Evolutionary conservation across 1,140 invertebrate species (phyloP).

Genomic region (Parapsyche elsis): DNA sequence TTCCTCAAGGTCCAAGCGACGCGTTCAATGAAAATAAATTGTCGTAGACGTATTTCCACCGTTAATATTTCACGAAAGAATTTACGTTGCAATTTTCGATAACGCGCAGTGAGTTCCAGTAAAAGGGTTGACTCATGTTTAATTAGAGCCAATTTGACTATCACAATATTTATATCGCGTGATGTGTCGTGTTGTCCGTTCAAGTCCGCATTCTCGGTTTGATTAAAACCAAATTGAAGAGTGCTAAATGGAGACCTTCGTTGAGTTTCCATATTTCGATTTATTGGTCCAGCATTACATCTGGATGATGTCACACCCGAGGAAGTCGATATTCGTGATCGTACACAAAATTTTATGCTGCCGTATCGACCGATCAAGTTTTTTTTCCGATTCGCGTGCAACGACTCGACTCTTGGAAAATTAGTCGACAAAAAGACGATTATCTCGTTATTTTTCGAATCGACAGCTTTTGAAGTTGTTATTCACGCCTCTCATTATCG

Average conservation of each 20-base stretch:
- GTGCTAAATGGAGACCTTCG: slow-evolving; percentile 2
- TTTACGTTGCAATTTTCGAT: not conserved
- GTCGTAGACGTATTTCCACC: not conserved
- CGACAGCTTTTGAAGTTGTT: no score
- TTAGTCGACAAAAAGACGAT: not conserved
- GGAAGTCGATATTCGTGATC: slow-evolving; percentile 15
- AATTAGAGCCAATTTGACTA: no score
- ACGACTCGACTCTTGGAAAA: not conserved
- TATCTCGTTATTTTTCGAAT: not conserved
- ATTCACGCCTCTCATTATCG: no score
- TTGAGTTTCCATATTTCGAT: slow-evolving; percentile 2
- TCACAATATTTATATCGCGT: no score
- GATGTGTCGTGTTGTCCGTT: not conserved
- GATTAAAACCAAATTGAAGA: slow-evolving; percentile 1
- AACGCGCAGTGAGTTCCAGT: not conserved
- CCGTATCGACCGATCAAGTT: slow-evolving; percentile 7
- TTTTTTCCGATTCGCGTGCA: slow-evolving; percentile 18
- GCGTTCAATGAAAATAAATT: not conserved
- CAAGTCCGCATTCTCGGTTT: slow-evolving; percentile 25
- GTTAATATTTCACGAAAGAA: not conserved
- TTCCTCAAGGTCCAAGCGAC: not conserved
- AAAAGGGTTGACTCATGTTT: no score
- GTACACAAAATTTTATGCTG: not conserved
- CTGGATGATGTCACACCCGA: slow-evolving; percentile 19
- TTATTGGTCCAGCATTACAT: slow-evolving; percentile 31